These are phyloP conservation scores for Hemistola chrysoprasaria DNA, from an alignment of 2,888 invertebrate species.

Conservation along the genomic window DNA sequence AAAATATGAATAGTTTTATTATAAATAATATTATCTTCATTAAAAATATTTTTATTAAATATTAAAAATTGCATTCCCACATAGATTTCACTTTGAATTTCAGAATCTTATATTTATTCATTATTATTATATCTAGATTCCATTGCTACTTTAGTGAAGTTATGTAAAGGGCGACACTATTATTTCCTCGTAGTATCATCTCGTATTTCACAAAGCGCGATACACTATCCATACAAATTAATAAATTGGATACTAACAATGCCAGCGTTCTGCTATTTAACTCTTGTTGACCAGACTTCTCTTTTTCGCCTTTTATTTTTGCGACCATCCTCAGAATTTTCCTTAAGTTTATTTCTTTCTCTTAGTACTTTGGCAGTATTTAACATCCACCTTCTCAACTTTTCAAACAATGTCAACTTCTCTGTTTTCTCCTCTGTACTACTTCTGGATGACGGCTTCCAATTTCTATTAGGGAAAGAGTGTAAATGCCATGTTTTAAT, in stretches of 20 bases:
- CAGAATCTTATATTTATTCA: too few species aligned
- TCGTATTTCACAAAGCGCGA: too few species aligned
- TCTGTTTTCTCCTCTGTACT: constrained; percentile 35
- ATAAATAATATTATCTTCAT: too few species aligned
- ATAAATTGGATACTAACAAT: constrained; percentile 2
- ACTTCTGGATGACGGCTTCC: constrained; percentile 38
- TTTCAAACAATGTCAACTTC: constrained; percentile 44
- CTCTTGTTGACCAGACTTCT: constrained; percentile 50
- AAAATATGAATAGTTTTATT: too few species aligned
- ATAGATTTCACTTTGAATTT: too few species aligned
- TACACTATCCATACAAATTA: too few species aligned
- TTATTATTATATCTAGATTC: too few species aligned
- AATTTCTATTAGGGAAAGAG: constrained; percentile 56
- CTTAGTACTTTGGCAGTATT: constrained; percentile 41
- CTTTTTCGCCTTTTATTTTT: constrained; percentile 61
- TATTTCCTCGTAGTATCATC: too few species aligned
- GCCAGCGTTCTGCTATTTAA: constrained; percentile 50
- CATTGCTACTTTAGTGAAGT: too few species aligned
- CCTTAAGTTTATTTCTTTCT: constrained; percentile 28
- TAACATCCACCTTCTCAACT: constrained; percentile 54
- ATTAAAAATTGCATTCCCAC: too few species aligned
- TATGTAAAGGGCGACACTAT: too few species aligned
- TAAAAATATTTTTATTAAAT: too few species aligned
- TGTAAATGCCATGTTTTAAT: constrained; percentile 78
- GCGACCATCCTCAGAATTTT: constrained; percentile 25